Conservation (phyloP, 2,797 vertebrate genomes). For the Limosa lapponica region DNA sequence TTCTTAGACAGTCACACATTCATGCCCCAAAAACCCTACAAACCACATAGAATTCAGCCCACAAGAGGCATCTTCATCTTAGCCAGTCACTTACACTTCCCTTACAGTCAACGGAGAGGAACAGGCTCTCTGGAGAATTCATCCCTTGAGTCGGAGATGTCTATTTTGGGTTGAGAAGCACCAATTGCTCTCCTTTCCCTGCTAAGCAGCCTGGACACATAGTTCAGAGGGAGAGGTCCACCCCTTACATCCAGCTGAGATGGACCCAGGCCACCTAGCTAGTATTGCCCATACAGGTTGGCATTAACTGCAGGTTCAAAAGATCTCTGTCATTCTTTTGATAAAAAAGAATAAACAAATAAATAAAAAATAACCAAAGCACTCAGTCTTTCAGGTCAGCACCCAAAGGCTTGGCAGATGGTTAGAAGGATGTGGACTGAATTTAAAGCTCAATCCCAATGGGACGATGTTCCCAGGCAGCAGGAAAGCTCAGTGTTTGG, state of each 20-base stretch:
- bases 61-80: not conserved
- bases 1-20: not conserved
- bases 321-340: not conserved
- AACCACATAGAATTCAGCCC: not conserved
- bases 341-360: not conserved
- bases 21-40: not conserved
- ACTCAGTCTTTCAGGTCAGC: not conserved
- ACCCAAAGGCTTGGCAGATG: not conserved
- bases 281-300: not conserved
- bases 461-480: not conserved
- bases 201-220: not conserved
- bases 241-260: accelerated
- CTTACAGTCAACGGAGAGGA: not conserved
- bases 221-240: not conserved
- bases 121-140: not conserved
- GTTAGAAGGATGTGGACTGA: not conserved
- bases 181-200: not conserved
- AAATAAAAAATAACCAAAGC: not conserved
- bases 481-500: not conserved
- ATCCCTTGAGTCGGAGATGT: accelerated
- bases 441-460: not conserved
- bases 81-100: not conserved
- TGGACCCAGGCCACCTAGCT: not conserved
- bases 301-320: not conserved
- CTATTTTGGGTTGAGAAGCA: not conserved